phyloP scores from a whole-genome alignment of 2,113 vertebrate species.

The Oryzias javanicus region DNA sequence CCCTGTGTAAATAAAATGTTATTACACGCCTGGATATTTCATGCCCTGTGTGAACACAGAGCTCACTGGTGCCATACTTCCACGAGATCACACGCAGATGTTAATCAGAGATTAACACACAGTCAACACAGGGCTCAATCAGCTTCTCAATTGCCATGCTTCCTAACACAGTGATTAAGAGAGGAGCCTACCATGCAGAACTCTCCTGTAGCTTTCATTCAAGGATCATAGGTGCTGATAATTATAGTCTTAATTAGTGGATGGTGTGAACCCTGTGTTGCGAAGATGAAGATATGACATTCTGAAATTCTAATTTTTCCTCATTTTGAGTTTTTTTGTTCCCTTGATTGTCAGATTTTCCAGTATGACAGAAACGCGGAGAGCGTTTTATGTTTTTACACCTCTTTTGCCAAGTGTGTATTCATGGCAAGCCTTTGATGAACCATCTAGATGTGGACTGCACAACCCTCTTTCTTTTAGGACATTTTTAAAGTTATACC shows the following conservation, averaged over 20 bases:
- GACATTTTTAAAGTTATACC: slow-evolving; percentile 19
- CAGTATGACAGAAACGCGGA: slow-evolving; percentile 6
- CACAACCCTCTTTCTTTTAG: slow-evolving; percentile 2
- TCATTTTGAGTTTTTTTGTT: slow-evolving; percentile 21
- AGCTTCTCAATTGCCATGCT: slow-evolving; percentile 62
- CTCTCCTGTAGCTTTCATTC: slow-evolving; percentile 52
- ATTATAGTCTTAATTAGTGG: slow-evolving; percentile 63
- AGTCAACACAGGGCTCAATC: slow-evolving; percentile 71
- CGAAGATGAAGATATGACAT: slow-evolving; percentile 38
- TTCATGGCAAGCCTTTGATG: slow-evolving; percentile 21
- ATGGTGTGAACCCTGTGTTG: slow-evolving; percentile 41
- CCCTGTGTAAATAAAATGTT: slow-evolving; percentile 77
- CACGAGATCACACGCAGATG: slow-evolving; percentile 71
- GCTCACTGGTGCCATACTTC: slow-evolving; percentile 67
- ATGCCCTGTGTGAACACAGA: slow-evolving; percentile 64
- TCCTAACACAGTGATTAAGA: slow-evolving; percentile 71
- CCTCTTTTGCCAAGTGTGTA: slow-evolving; percentile 16
- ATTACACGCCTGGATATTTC: slow-evolving; percentile 74
- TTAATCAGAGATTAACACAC: slow-evolving; percentile 75
- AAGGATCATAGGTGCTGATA: slow-evolving; percentile 56
- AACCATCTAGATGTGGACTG: slow-evolving; percentile 31
- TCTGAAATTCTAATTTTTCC: slow-evolving; percentile 36
- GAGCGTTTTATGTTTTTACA: slow-evolving; percentile 31
- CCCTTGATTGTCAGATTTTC: slow-evolving; percentile 23
- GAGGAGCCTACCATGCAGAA: slow-evolving; percentile 63